Percentiles rank a stretch among this genome's conserved stretches.
These are phyloP conservation scores for Acrocephalus arundinaceus DNA, from an alignment of 2,113 vertebrate genomes.

Conservation along the genomic window DNA sequence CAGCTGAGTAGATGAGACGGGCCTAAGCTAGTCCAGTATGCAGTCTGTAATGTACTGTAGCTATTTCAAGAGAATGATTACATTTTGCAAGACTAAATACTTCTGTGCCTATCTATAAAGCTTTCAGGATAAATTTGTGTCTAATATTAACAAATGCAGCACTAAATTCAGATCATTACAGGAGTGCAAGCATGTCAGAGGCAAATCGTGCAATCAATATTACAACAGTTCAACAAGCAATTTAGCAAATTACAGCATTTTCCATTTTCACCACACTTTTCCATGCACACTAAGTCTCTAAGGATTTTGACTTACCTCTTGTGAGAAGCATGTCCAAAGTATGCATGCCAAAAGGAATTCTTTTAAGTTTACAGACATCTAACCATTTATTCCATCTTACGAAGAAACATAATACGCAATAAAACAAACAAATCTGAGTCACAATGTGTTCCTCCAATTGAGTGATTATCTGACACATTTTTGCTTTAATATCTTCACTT, in stretches of 20 bases:
- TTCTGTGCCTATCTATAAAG: slow-evolving; percentile 66
- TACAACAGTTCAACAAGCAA: slow-evolving; percentile 41
- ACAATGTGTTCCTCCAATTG: not conserved
- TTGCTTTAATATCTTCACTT: not conserved
- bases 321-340: slow-evolving; percentile 1
- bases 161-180: slow-evolving; percentile 70
- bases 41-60: slow-evolving; percentile 9
- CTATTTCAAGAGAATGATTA: slow-evolving; percentile 59
- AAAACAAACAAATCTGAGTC: not conserved
- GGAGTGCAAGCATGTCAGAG: slow-evolving; percentile 33
- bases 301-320: slow-evolving; percentile 44
- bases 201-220: slow-evolving; percentile 59
- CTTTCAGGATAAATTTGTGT: slow-evolving; percentile 67
- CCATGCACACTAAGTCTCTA: slow-evolving; percentile 35
- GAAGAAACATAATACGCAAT: not conserved
- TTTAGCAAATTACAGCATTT: slow-evolving; percentile 58
- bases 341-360: slow-evolving; percentile 19
- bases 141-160: slow-evolving; percentile 65
- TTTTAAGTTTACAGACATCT: not conserved
- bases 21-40: not conserved
- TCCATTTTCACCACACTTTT: slow-evolving; percentile 27
- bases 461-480: not conserved
- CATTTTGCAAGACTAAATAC: slow-evolving; percentile 71
- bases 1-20: slow-evolving; percentile 18
- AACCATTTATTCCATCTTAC: not conserved